These are phyloP conservation scores for Chaunax sp. DNA, from an alignment of 2,797 vertebrate species.

Conservation along the genomic window DNA sequence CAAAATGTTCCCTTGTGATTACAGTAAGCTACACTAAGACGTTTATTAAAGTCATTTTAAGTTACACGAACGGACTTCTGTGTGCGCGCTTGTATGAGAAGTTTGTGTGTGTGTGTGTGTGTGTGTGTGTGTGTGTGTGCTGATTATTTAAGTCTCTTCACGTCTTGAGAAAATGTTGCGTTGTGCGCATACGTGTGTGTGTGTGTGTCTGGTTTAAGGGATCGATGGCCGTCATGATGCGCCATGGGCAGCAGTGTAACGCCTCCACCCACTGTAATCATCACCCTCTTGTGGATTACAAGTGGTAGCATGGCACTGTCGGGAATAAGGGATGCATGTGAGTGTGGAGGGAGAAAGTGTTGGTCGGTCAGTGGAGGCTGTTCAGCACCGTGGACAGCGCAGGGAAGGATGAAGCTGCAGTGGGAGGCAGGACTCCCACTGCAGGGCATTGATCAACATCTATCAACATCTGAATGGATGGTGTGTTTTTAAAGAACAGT, in stretches of 20 bases:
- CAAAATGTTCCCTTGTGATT: constrained; percentile 47
- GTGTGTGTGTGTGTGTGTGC: not conserved
- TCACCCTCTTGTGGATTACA: constrained; percentile 69
- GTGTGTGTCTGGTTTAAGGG: constrained; percentile 23
- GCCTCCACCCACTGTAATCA: constrained; percentile 67
- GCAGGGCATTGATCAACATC: constrained; percentile 10
- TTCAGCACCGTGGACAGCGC: constrained; percentile 75
- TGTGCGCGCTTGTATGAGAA: not conserved
- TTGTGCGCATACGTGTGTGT: not conserved
- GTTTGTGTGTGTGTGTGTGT: not conserved
- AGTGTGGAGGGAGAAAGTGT: constrained; percentile 14
- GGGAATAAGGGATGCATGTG: not conserved
- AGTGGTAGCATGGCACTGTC: constrained; percentile 39
- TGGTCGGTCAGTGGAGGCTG: not conserved
- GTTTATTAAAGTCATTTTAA: constrained; percentile 56
- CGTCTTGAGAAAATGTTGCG: constrained; percentile 17
- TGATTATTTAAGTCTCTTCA: constrained; percentile 24
- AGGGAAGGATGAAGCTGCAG: constrained; percentile 5
- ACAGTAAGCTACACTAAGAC: constrained; percentile 16
- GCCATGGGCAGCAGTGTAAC: constrained; percentile 40
- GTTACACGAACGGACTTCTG: constrained; percentile 15
- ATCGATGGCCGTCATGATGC: constrained; percentile 60
- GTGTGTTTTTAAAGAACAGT: no score
- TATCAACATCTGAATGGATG: no score
- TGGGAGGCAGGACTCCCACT: constrained; percentile 27